Conservation (phyloP, 2,888 invertebrate genomes). For the Blera fallax region DNA sequence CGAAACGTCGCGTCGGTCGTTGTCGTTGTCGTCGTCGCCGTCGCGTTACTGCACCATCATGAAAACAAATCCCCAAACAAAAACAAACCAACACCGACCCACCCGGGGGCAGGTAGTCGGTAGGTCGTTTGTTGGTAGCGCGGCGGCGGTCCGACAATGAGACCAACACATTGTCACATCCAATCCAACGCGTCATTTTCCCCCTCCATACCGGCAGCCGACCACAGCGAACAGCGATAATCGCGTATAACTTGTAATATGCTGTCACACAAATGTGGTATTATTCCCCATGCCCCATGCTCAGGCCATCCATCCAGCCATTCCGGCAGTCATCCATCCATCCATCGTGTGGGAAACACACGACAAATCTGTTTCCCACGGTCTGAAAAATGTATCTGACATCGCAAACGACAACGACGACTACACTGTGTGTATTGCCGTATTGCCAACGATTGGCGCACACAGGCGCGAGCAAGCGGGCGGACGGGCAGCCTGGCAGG, state of each 20-base stretch:
- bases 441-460: slow-evolving; percentile 34
- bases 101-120: slow-evolving; percentile 50
- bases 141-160: slow-evolving; percentile 36
- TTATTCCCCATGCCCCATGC: slow-evolving; percentile 68
- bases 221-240: slow-evolving; percentile 41
- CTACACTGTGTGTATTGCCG: slow-evolving; percentile 33
- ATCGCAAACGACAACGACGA: slow-evolving; percentile 67
- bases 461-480: slow-evolving; percentile 57
- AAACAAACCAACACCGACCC: slow-evolving; percentile 25
- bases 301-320: slow-evolving; percentile 60
- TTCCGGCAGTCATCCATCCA: slow-evolving; percentile 67
- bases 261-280: slow-evolving; percentile 62
- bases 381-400: slow-evolving; percentile 74
- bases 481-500: slow-evolving; percentile 30
- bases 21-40: slow-evolving; percentile 26
- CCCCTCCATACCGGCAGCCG: neutral
- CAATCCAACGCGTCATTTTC: slow-evolving; percentile 33
- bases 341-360: slow-evolving; percentile 81
- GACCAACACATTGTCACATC: slow-evolving; percentile 58
- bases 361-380: slow-evolving; percentile 76
- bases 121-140: slow-evolving; percentile 41
- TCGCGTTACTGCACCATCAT: slow-evolving; percentile 41
- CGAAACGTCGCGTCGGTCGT: slow-evolving; percentile 52
- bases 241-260: slow-evolving; percentile 61
- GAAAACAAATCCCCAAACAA: slow-evolving; percentile 35